Percentiles rank a stretch among this genome's conserved stretches.
Evolutionary conservation across 2,888 invertebrate genomes (phyloP).

Genomic region (Saturnia japonica): DNA sequence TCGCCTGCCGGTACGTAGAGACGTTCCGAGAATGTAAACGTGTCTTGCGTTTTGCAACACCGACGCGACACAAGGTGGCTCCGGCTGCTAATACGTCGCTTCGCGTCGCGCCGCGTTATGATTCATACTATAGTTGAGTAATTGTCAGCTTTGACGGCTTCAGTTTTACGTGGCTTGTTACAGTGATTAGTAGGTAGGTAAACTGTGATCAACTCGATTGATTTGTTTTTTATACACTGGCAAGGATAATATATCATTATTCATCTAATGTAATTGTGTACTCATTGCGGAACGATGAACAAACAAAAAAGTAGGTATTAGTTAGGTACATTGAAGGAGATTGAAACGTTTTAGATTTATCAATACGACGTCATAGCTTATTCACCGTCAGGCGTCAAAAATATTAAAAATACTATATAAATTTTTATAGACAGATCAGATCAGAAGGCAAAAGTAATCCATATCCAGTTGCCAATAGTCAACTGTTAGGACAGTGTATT

Average conservation of each 20-base stretch:
- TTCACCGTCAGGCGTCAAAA: too few relatives aligned
- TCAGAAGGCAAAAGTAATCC: too few relatives aligned
- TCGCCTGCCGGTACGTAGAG: neutral
- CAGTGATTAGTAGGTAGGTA: neutral
- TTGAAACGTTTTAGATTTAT: too few relatives aligned
- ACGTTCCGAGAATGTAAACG: neutral
- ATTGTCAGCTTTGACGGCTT: neutral
- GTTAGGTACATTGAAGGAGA: neutral
- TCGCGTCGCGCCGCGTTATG: too few relatives aligned
- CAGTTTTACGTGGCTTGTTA: neutral
- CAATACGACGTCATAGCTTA: too few relatives aligned
- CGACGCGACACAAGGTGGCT: constrained; percentile 1
- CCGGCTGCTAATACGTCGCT: neutral
- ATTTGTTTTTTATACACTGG: neutral
- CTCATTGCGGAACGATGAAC: neutral
- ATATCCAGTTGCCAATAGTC: too few relatives aligned
- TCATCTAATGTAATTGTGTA: neutral
- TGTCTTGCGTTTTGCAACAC: too few relatives aligned
- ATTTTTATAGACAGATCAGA: too few relatives aligned
- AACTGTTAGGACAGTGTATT: too few relatives aligned
- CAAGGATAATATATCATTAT: neutral
- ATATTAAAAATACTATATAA: too few relatives aligned
- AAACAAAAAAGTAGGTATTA: neutral
- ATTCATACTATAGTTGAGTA: constrained; percentile 6
- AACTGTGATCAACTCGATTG: neutral